Evolutionary conservation across 2,797 vertebrate genomes (phyloP).

Genomic region (Masticophis lateralis): DNA sequence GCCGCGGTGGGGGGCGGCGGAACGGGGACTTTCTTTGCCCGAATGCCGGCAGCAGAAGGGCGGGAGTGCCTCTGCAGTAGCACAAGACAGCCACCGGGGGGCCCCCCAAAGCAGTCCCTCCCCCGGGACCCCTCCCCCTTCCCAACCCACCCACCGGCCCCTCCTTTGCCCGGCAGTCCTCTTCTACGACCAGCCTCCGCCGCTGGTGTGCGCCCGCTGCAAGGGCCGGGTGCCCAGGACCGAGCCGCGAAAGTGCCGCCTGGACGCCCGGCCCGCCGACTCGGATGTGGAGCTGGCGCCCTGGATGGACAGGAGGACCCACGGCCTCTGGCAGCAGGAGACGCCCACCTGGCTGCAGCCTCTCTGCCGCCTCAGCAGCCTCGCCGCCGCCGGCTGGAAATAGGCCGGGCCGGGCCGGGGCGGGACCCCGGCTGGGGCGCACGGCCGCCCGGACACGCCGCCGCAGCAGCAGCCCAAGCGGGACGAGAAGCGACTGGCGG

Average conservation of each 20-base stretch:
- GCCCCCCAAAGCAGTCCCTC: background rate
- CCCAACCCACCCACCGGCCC: background rate
- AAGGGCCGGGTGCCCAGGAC: background rate
- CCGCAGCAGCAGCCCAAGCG: background rate
- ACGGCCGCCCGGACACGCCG: too few relatives aligned
- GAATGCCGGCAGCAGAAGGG: background rate
- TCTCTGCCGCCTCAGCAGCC: slow-evolving; percentile 15
- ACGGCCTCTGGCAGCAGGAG: slow-evolving; percentile 59
- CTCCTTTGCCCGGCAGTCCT: background rate
- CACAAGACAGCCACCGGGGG: background rate
- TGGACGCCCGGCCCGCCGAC: background rate
- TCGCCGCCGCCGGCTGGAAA: slow-evolving; percentile 13
- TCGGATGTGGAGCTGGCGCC: slow-evolving; percentile 25
- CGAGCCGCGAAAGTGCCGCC: background rate
- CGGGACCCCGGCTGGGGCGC: background rate
- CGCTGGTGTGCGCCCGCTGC: background rate
- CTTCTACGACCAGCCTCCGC: background rate
- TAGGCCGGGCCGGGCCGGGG: background rate
- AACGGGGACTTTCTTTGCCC: accelerated
- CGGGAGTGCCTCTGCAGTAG: background rate
- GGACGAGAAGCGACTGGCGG: background rate
- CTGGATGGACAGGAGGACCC: slow-evolving; percentile 24
- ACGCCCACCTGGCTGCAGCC: slow-evolving; percentile 25
- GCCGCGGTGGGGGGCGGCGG: too few relatives aligned
- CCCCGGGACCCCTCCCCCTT: background rate